Conservation (phyloP, 2,888 invertebrate genomes). For the Mythimna ferrago region DNA sequence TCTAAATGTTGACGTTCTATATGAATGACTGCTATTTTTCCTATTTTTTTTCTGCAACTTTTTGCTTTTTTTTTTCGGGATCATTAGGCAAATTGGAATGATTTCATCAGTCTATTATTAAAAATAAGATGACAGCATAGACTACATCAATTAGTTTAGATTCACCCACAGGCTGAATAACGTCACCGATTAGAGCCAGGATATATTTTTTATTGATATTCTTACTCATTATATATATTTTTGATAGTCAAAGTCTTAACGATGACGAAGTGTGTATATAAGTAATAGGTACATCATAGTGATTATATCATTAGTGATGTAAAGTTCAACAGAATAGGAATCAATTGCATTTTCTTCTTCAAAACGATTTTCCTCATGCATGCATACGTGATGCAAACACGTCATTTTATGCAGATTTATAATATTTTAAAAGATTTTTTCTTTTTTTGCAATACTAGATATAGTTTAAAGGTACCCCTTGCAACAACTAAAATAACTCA, state of each 20-base stretch:
- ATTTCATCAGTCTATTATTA: slow-evolving; percentile 33
- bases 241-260: slow-evolving; percentile 32
- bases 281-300: slow-evolving; percentile 27
- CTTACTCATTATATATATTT: slow-evolving; percentile 53
- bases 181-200: slow-evolving; percentile 43
- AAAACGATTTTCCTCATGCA: slow-evolving; percentile 43
- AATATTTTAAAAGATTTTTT: too few relatives aligned
- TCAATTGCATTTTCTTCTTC: slow-evolving; percentile 33
- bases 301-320: slow-evolving; percentile 49
- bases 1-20: not conserved
- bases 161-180: slow-evolving; percentile 24
- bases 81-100: slow-evolving; percentile 3
- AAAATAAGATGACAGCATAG: slow-evolving; percentile 38
- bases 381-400: slow-evolving; percentile 14
- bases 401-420: not conserved
- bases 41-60: slow-evolving; percentile 5
- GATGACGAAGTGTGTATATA: slow-evolving; percentile 38
- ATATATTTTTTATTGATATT: slow-evolving; percentile 53
- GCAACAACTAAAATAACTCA: not conserved
- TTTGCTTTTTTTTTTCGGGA: slow-evolving; percentile 16
- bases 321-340: slow-evolving; percentile 30
- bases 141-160: slow-evolving; percentile 36
- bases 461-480: too few relatives aligned
- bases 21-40: not conserved
- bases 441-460: too few relatives aligned